phyloP scores from a whole-genome alignment of 1,140 invertebrate genomes.

The Pomacea maculata region DNA sequence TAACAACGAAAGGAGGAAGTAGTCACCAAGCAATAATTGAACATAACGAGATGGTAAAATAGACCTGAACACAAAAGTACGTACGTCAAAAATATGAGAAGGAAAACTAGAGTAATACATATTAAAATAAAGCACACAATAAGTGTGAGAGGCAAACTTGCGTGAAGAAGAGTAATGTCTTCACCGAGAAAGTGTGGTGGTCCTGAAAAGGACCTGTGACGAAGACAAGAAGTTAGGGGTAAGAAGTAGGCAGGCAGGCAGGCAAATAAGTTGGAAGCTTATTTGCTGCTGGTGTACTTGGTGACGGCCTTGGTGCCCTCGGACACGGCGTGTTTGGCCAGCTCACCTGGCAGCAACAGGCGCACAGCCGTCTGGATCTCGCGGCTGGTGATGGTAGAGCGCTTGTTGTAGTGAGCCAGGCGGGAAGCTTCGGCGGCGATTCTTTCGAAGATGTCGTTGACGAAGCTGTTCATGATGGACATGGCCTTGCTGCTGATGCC shows the following conservation, averaged over 20 bases:
- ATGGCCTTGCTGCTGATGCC: constrained; percentile 71
- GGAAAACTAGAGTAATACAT: too few species aligned
- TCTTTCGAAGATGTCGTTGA: constrained; percentile 67
- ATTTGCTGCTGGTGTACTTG: constrained; percentile 71
- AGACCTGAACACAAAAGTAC: too few species aligned
- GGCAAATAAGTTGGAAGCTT: constrained; percentile 32
- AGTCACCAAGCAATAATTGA: too few species aligned
- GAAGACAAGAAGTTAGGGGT: background rate
- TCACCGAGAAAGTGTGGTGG: constrained; percentile 11
- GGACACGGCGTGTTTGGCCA: constrained; percentile 72
- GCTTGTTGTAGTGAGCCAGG: constrained; percentile 63
- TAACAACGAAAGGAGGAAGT: too few species aligned
- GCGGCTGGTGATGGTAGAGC: constrained; percentile 67
- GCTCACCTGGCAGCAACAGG: constrained; percentile 72
- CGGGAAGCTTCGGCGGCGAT: constrained; percentile 61
- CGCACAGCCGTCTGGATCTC: constrained; percentile 74
- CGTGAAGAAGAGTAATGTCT: too few species aligned
- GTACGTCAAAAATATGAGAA: too few species aligned
- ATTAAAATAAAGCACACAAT: background rate
- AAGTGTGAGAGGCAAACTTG: too few species aligned
- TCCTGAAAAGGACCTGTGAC: constrained; percentile 26
- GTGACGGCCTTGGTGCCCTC: constrained; percentile 73
- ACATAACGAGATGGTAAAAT: too few species aligned
- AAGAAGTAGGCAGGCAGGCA: too few species aligned
- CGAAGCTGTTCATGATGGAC: constrained; percentile 64